Conservation (phyloP, 2,113 vertebrate species). For the Glareola pratincola region DNA sequence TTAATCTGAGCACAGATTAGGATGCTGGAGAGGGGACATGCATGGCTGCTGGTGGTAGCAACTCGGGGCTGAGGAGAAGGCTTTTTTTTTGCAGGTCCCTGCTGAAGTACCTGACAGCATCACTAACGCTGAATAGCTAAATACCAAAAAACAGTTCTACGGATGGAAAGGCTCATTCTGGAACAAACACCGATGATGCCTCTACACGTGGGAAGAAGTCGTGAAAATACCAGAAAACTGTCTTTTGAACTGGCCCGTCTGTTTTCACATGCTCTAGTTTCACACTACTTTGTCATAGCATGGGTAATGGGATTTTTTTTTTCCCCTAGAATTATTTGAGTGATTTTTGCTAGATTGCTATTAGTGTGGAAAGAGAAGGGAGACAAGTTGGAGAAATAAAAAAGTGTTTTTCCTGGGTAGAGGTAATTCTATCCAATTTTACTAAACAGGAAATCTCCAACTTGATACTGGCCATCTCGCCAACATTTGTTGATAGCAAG, state of each 20-base stretch:
- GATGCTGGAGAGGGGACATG: neutral
- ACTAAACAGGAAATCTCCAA: neutral
- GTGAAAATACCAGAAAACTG: neutral
- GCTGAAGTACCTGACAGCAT: neutral
- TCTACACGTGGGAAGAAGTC: neutral
- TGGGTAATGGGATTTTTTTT: neutral
- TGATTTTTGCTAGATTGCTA: neutral
- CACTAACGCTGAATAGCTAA: neutral
- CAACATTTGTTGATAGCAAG: neutral
- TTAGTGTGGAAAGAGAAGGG: neutral
- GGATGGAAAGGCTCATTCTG: neutral
- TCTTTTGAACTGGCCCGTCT: neutral
- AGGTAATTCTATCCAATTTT: neutral
- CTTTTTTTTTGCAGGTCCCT: neutral
- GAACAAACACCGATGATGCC: neutral
- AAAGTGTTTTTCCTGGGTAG: neutral
- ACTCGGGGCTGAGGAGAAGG: neutral
- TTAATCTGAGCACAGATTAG: neutral
- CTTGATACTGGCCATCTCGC: neutral
- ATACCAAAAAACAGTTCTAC: neutral
- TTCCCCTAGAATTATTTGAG: neutral
- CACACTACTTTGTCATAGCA: neutral
- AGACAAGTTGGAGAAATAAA: neutral
- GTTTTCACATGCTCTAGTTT: neutral
- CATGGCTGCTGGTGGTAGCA: neutral